Conservation (phyloP, 2,113 vertebrate genomes). For the Campylomormyrus tamandua region DNA sequence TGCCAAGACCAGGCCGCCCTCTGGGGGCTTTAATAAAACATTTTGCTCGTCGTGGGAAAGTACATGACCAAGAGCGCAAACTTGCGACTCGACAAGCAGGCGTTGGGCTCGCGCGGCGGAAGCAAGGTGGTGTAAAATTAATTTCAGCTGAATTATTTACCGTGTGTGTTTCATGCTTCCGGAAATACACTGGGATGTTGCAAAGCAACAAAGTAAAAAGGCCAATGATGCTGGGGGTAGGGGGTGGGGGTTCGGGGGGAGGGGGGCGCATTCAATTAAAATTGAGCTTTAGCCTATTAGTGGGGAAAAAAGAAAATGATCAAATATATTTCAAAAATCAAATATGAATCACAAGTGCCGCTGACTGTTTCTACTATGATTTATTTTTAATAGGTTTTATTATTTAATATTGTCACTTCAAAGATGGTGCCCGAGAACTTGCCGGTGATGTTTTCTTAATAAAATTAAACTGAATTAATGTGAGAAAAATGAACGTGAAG, state of each 20-base stretch:
- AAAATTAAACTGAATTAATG: slow-evolving; percentile 65
- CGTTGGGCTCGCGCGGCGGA: slow-evolving; percentile 65
- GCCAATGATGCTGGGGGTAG: background rate
- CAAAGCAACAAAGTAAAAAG: slow-evolving; percentile 47
- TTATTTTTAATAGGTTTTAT: slow-evolving; percentile 74
- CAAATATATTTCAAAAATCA: slow-evolving; percentile 64
- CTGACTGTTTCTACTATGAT: slow-evolving; percentile 61
- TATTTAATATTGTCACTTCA: slow-evolving; percentile 73
- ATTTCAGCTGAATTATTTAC: slow-evolving; percentile 76
- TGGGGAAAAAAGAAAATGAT: slow-evolving; percentile 55
- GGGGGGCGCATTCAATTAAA: slow-evolving; percentile 59
- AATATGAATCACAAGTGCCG: slow-evolving; percentile 57
- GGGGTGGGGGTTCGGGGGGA: too few species aligned
- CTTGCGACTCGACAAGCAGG: slow-evolving; percentile 70
- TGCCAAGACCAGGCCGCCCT: slow-evolving; percentile 61
- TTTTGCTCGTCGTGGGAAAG: slow-evolving; percentile 75
- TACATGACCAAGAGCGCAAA: slow-evolving; percentile 72
- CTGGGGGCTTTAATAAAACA: slow-evolving; percentile 72
- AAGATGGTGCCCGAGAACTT: slow-evolving; percentile 61
- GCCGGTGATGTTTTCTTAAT: slow-evolving; percentile 63
- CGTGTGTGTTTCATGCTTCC: slow-evolving; percentile 70
- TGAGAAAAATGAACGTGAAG: slow-evolving; percentile 45
- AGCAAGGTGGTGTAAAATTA: slow-evolving; percentile 70
- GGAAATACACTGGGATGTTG: slow-evolving; percentile 57
- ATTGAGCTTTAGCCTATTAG: slow-evolving; percentile 59